Percentiles rank a stretch among this genome's conserved stretches.
Conservation (phyloP, 2,113 vertebrate genomes). For the Sphyrna mokarran region DNA sequence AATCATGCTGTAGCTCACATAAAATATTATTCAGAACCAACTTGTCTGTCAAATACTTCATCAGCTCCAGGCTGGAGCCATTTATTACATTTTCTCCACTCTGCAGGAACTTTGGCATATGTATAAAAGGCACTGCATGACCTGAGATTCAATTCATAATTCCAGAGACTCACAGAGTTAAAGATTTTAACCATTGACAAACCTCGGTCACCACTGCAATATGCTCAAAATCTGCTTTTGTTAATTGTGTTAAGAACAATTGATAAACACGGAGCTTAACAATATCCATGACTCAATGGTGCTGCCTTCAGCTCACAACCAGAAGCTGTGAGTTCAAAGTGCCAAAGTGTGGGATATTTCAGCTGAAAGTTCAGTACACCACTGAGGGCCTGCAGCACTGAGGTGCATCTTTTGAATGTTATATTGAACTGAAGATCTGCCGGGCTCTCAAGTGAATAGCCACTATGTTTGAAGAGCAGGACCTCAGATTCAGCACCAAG, state of each 20-base stretch:
- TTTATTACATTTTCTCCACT: not conserved
- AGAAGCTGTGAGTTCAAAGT: not conserved
- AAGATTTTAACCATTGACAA: not conserved
- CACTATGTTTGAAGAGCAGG: no score
- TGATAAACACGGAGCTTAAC: not conserved
- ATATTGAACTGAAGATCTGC: not conserved
- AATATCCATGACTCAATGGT: not conserved
- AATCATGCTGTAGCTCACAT: no score
- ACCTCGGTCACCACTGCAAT: not conserved
- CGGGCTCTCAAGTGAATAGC: not conserved
- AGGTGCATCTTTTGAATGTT: not conserved
- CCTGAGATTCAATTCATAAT: not conserved
- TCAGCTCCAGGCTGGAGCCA: not conserved
- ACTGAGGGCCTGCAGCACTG: not conserved
- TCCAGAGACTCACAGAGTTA: not conserved
- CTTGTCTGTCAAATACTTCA: not conserved
- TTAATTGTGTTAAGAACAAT: not conserved
- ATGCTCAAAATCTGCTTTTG: conserved; percentile 2
- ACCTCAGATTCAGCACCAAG: no score
- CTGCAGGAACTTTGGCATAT: not conserved
- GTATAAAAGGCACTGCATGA: not conserved
- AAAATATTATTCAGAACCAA: not conserved
- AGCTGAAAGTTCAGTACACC: not conserved
- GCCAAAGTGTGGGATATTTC: not conserved
- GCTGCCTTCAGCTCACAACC: not conserved